Evolutionary conservation across 2,888 invertebrate species (phyloP).

Genomic region (Coelopa pilipes): DNA sequence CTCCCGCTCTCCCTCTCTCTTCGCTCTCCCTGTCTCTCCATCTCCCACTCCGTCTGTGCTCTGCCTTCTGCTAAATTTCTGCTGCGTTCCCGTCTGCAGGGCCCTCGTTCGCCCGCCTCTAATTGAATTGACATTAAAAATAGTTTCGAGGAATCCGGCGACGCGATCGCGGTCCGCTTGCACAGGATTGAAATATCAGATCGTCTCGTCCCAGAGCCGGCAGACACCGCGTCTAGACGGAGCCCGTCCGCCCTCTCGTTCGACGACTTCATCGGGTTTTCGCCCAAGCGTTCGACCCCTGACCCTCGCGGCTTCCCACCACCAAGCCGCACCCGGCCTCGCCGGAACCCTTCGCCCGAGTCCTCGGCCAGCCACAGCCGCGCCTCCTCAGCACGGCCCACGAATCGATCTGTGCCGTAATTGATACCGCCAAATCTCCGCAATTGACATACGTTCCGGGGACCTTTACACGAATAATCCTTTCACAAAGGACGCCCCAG

Average conservation of each 20-base stretch:
- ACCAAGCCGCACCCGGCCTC: too few species aligned
- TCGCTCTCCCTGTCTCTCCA: too few species aligned
- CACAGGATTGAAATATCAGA: not conserved
- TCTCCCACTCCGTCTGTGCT: not conserved
- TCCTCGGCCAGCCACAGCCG: too few species aligned
- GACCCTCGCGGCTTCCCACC: too few species aligned
- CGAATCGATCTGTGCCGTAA: too few species aligned
- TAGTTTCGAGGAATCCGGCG: not conserved
- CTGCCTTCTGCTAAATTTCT: not conserved
- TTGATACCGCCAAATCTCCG: too few species aligned
- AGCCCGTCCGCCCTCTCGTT: not conserved
- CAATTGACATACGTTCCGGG: not conserved
- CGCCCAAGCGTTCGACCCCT: too few species aligned
- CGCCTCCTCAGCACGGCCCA: too few species aligned
- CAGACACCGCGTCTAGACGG: not conserved
- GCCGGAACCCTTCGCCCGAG: too few species aligned
- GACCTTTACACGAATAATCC: not conserved
- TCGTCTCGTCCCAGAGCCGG: not conserved
- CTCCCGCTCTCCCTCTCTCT: too few species aligned
- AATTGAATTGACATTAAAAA: constrained; percentile 16
- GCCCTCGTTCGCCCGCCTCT: not conserved
- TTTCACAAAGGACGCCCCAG: not conserved
- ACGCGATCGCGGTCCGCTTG: not conserved
- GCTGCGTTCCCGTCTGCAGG: not conserved
- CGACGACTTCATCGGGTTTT: too few species aligned